A percentile compares a stretch with the other conserved stretches of the same genome.
Conservation (phyloP, 2,888 invertebrate genomes). For the Polia nebulosa region DNA sequence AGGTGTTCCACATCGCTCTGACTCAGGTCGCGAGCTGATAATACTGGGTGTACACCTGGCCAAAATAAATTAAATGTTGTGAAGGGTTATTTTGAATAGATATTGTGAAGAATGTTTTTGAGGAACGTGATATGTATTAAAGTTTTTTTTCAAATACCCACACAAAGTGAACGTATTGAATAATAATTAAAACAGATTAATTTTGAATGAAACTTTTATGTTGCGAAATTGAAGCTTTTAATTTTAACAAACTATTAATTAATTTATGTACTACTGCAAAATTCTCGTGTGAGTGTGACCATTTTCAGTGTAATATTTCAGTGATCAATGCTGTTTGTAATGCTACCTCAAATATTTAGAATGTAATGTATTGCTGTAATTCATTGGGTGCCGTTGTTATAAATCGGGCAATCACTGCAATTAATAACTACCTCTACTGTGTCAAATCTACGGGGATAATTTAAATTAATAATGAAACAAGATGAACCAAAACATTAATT, state of each 20-base stretch:
- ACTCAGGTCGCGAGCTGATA: constrained; percentile 98
- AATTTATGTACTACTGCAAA: background rate
- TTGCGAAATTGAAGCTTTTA: background rate
- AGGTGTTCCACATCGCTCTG: constrained; percentile 98
- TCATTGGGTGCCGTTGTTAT: constrained; percentile 18
- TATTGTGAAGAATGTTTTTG: background rate
- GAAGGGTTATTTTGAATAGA: background rate
- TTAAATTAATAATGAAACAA: constrained; percentile 17
- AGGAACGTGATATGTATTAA: background rate
- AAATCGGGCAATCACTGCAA: constrained; percentile 36
- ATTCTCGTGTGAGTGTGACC: background rate
- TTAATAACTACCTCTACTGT: constrained; percentile 29
- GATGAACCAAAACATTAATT: constrained; percentile 9
- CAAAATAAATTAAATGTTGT: constrained; percentile 2
- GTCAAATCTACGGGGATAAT: constrained; percentile 16
- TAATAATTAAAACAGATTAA: background rate
- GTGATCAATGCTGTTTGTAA: constrained; percentile 21
- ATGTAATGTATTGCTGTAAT: constrained; percentile 31
- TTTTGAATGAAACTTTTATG: background rate
- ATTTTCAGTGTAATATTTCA: constrained; percentile 21
- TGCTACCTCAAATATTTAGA: constrained; percentile 31
- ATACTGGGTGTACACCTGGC: constrained; percentile 95
- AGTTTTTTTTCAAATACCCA: background rate
- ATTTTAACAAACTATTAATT: background rate
- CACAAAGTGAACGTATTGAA: too few relatives aligned